Percentiles rank a stretch among this genome's conserved stretches.
Evolutionary conservation across 2,888 invertebrate genomes (phyloP).

Genomic region (Hyppa rectilinea): DNA sequence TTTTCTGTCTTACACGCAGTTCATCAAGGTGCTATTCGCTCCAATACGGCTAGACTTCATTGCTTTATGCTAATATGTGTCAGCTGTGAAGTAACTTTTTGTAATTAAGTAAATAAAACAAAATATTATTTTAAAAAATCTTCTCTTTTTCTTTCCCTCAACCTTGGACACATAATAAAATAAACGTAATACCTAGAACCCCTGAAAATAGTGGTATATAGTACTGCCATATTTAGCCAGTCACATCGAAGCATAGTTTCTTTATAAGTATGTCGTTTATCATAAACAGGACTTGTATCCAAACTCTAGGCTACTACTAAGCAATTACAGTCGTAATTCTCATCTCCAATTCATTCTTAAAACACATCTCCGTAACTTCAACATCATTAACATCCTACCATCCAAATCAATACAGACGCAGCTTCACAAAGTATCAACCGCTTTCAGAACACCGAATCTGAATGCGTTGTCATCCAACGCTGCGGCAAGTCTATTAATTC

Average conservation of each 20-base stretch:
- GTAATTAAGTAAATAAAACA: background rate
- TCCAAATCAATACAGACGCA: slow-evolving; percentile 41
- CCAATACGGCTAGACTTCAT: background rate
- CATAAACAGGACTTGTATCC: background rate
- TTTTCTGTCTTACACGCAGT: background rate
- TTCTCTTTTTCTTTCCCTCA: too few relatives aligned
- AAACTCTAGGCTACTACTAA: background rate
- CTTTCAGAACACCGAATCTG: slow-evolving; percentile 58
- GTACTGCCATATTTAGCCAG: background rate
- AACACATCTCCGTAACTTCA: background rate
- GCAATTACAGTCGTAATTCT: background rate
- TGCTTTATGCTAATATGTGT: background rate
- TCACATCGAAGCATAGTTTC: background rate
- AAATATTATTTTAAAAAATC: background rate
- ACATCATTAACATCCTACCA: slow-evolving; percentile 2
- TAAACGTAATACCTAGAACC: background rate
- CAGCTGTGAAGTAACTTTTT: background rate
- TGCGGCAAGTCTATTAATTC: slow-evolving; percentile 69
- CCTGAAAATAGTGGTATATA: background rate
- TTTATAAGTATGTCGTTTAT: background rate
- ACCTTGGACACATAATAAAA: background rate
- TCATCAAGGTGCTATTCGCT: background rate
- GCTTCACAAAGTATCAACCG: slow-evolving; percentile 60
- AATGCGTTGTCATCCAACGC: slow-evolving; percentile 67
- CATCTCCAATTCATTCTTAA: background rate